Percentiles rank a stretch among this genome's conserved stretches.
Conservation (phyloP, 2,888 invertebrate genomes). For the Beris chalybata region DNA sequence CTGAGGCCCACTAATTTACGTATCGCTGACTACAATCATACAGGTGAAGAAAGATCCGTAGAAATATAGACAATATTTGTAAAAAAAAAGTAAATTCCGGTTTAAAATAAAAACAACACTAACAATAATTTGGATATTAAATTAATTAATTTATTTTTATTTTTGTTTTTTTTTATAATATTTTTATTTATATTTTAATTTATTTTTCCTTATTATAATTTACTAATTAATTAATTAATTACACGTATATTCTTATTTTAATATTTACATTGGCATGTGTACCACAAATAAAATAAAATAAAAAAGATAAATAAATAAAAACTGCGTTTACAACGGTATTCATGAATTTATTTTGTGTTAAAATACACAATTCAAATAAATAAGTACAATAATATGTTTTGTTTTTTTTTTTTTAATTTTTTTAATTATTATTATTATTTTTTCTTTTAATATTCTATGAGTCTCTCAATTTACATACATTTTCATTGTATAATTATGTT, state of each 20-base stretch:
- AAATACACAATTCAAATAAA: slow-evolving; percentile 3
- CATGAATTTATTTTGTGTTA: slow-evolving; percentile 1
- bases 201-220: slow-evolving; percentile 8
- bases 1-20: too few relatives aligned
- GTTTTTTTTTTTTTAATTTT: not conserved
- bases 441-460: slow-evolving; percentile 19
- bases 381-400: not conserved
- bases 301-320: not conserved
- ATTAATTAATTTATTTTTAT: slow-evolving; percentile 27
- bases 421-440: not conserved
- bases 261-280: slow-evolving; percentile 25
- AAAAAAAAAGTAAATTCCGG: too few relatives aligned
- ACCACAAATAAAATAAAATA: not conserved
- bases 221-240: slow-evolving; percentile 3
- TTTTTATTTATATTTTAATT: not conserved
- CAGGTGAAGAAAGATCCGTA: too few relatives aligned
- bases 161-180: slow-evolving; percentile 1
- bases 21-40: too few relatives aligned
- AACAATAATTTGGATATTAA: not conserved
- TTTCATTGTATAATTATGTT: slow-evolving; percentile 8
- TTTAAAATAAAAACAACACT: slow-evolving; percentile 30
- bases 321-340: slow-evolving; percentile 9
- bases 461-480: slow-evolving; percentile 17
- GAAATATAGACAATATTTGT: too few relatives aligned
- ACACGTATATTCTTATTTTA: slow-evolving; percentile 11